Evolutionary conservation across 2,113 vertebrate genomes (phyloP).

Genomic region (Vulpes lagopus): DNA sequence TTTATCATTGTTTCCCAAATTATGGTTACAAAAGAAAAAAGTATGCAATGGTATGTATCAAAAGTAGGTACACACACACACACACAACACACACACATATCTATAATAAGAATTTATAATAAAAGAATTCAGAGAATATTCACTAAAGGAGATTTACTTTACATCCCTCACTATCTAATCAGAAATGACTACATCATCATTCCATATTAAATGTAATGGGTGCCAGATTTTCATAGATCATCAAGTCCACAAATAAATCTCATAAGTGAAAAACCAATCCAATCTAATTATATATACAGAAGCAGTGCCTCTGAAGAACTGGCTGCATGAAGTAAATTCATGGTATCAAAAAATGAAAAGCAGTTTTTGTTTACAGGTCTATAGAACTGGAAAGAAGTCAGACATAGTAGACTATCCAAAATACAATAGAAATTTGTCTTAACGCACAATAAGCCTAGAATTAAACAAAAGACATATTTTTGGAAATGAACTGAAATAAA

Average conservation of each 20-base stretch:
- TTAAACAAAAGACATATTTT: neutral
- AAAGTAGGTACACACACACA: neutral
- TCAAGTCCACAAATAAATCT: neutral
- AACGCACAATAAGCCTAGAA: neutral
- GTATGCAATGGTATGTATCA: neutral
- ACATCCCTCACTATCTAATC: neutral
- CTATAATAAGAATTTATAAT: neutral
- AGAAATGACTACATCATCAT: neutral
- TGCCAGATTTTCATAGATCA: neutral
- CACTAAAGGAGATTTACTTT: neutral
- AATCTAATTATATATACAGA: neutral
- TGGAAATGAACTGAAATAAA: neutral
- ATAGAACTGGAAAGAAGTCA: neutral
- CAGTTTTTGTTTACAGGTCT: neutral
- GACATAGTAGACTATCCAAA: neutral
- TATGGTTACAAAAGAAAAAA: neutral
- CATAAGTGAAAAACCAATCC: neutral
- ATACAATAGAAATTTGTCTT: conserved; percentile 5
- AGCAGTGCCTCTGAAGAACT: neutral
- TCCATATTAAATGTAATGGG: neutral
- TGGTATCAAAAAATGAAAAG: neutral
- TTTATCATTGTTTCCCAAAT: neutral
- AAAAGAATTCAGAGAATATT: neutral
- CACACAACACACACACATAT: neutral
- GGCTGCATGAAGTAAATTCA: neutral